These are phyloP conservation scores for Stictonetta naevosa DNA, from an alignment of 2,113 vertebrate genomes.

Conservation along the genomic window DNA sequence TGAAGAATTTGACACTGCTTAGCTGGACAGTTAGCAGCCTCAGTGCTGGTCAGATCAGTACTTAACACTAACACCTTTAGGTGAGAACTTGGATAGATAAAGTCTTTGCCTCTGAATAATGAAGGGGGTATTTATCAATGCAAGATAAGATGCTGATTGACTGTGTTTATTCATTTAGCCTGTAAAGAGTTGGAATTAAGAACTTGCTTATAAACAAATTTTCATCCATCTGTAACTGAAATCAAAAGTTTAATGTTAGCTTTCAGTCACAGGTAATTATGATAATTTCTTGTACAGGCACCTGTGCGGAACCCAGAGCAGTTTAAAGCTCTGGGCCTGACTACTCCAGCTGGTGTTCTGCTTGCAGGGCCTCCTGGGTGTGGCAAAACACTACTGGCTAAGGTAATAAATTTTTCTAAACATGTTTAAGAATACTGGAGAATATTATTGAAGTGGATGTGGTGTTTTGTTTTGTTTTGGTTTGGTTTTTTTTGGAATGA, in stretches of 20 bases:
- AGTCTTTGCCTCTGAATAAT: background rate
- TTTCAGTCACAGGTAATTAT: background rate
- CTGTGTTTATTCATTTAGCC: background rate
- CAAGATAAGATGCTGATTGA: rapidly evolving
- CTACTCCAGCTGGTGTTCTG: slow-evolving; percentile 90
- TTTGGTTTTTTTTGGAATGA: background rate
- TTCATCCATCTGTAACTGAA: background rate
- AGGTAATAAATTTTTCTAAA: slow-evolving; percentile 77
- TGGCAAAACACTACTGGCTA: slow-evolving; percentile 94
- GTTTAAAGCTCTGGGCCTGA: slow-evolving; percentile 89
- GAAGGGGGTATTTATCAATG: background rate
- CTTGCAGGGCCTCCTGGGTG: slow-evolving; percentile 96
- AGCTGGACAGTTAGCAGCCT: background rate
- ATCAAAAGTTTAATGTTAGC: background rate
- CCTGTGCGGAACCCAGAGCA: slow-evolving; percentile 90
- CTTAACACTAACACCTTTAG: background rate
- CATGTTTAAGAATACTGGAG: background rate
- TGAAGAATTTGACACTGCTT: background rate
- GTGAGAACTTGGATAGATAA: background rate
- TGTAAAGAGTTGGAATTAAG: background rate
- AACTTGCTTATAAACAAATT: background rate
- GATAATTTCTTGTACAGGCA: slow-evolving; percentile 78
- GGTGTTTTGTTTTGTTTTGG: too few species aligned
- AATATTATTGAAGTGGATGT: background rate
- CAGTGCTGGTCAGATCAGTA: background rate